Conservation (phyloP, 2,797 vertebrate species). For the Anas capensis region DNA sequence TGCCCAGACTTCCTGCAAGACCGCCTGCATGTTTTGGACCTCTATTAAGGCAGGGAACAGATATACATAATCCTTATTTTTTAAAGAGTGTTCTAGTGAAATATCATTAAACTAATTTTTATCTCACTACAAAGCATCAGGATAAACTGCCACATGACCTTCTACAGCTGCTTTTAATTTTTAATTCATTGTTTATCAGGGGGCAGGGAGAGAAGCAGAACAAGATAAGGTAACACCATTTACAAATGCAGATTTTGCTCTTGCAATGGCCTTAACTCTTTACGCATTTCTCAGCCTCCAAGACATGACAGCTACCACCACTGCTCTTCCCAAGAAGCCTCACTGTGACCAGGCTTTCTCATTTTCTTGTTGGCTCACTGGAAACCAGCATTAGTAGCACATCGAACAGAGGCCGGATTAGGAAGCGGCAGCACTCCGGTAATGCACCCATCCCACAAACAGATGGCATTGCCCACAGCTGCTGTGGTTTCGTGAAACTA, state of each 20-base stretch:
- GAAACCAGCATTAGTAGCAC: neutral
- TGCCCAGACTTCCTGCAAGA: neutral
- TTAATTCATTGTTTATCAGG: neutral
- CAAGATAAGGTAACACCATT: neutral
- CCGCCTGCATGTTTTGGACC: slow-evolving; percentile 6
- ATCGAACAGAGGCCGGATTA: neutral
- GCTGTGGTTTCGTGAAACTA: neutral
- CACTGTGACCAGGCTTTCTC: neutral
- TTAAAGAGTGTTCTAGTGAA: neutral
- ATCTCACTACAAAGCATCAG: neutral
- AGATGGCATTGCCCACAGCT: neutral
- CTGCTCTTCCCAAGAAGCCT: neutral
- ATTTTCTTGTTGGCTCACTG: neutral
- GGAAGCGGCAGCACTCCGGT: neutral
- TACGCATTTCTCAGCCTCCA: neutral
- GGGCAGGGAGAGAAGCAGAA: accelerated
- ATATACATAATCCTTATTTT: neutral
- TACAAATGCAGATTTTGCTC: neutral
- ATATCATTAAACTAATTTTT: neutral
- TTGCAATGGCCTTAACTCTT: neutral
- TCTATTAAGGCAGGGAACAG: neutral
- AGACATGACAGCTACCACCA: accelerated
- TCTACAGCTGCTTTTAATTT: neutral
- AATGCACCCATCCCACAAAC: neutral
- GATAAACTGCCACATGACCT: neutral